These are phyloP conservation scores for Leucophenga montana DNA, from an alignment of 2,888 invertebrate species.

Conservation along the genomic window DNA sequence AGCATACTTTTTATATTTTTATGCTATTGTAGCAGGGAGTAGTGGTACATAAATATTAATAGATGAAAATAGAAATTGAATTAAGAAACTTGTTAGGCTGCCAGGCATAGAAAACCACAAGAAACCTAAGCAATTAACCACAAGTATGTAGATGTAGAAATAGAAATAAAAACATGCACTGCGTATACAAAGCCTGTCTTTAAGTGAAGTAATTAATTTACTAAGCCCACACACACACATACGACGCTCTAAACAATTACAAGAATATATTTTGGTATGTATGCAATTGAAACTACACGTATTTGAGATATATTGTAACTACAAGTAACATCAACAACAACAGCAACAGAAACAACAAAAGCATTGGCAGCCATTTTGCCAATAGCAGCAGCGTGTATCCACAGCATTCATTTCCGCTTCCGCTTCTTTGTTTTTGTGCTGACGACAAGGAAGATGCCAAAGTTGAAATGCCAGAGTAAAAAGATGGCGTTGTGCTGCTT, in stretches of 20 bases:
- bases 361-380: too few relatives aligned
- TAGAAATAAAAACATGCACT: too few relatives aligned
- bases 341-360: too few relatives aligned
- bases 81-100: background rate
- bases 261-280: conserved; percentile 19
- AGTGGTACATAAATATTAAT: too few relatives aligned
- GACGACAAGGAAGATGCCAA: background rate
- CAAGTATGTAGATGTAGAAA: too few relatives aligned
- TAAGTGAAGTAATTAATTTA: conserved; percentile 62
- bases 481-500: background rate
- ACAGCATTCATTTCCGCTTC: conserved; percentile 14
- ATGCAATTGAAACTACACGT: conserved; percentile 27
- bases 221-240: conserved; percentile 37
- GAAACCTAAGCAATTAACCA: too few relatives aligned
- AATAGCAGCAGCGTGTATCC: background rate
- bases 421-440: conserved; percentile 11
- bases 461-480: too few relatives aligned
- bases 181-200: conserved; percentile 15
- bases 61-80: too few relatives aligned
- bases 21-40: too few relatives aligned
- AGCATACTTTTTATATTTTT: background rate
- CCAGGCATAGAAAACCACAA: background rate
- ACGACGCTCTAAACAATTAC: background rate
- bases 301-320: conserved; percentile 35
- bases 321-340: too few relatives aligned